Conservation (phyloP, 1,140 invertebrate species). For the Dysdera silvatica region DNA sequence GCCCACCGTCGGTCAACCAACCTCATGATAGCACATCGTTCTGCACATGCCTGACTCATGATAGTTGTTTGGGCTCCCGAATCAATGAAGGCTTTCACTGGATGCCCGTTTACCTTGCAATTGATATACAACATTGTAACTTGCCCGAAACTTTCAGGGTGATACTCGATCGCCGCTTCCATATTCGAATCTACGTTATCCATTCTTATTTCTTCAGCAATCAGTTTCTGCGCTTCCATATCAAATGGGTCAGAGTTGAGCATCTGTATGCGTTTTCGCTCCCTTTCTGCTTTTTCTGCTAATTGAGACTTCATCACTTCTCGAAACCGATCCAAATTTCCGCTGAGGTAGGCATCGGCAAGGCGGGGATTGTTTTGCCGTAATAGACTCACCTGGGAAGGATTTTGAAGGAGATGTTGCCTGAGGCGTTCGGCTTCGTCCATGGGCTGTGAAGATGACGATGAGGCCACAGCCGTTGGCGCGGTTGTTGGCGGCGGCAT, state of each 20-base stretch:
- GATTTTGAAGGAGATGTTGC: constrained; percentile 84
- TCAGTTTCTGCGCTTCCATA: constrained; percentile 82
- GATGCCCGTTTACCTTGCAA: constrained; percentile 88
- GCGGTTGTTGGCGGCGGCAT: constrained; percentile 5
- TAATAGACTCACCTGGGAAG: constrained; percentile 78
- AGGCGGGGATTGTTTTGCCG: constrained; percentile 89
- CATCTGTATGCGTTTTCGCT: constrained; percentile 74
- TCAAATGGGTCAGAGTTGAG: constrained; percentile 91
- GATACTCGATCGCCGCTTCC: constrained; percentile 96
- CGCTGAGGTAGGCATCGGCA: constrained; percentile 79
- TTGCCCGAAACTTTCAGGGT: constrained; percentile 94
- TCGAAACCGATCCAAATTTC: constrained; percentile 72
- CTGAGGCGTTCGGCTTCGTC: constrained; percentile 82
- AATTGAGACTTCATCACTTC: constrained; percentile 67
- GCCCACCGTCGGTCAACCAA: constrained; percentile 90
- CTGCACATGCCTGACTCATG: constrained; percentile 81
- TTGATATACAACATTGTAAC: constrained; percentile 97
- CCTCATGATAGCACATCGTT: constrained; percentile 91
- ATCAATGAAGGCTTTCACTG: constrained; percentile 96
- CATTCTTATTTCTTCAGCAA: constrained; percentile 87
- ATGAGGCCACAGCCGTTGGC: constrained; percentile 41
- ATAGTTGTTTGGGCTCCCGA: constrained; percentile 92
- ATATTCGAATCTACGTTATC: constrained; percentile 97
- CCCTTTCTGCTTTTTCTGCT: constrained; percentile 64
- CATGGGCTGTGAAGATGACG: background rate